These are phyloP conservation scores for Dioctria rufipes DNA, from an alignment of 2,888 invertebrate species.

Conservation along the genomic window DNA sequence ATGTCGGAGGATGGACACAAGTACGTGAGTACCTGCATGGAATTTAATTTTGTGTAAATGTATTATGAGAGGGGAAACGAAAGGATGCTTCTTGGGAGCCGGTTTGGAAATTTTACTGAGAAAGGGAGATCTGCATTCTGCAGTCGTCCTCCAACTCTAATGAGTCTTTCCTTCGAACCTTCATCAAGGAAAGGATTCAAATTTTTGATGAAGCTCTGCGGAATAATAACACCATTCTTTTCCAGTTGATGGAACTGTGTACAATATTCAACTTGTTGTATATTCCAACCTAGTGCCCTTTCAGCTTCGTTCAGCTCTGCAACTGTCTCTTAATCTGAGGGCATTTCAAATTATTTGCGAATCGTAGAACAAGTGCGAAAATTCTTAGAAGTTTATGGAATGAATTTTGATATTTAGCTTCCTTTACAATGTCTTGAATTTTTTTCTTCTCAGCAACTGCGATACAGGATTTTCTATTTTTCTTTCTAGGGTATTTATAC, in stretches of 20 bases:
- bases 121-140: background rate
- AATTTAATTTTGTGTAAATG: background rate
- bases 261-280: background rate
- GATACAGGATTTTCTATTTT: background rate
- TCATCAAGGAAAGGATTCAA: no score
- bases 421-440: background rate
- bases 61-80: background rate
- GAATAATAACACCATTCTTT: background rate
- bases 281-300: background rate
- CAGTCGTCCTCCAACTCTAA: no score
- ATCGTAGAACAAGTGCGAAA: background rate
- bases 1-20: background rate
- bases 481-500: background rate
- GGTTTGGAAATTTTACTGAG: background rate
- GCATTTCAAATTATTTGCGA: background rate
- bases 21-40: background rate
- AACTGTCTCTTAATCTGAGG: background rate
- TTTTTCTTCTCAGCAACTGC: background rate
- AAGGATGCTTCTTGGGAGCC: background rate
- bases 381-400: background rate
- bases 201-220: background rate
- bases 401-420: background rate
- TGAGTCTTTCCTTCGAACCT: no score
- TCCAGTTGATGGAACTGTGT: background rate
- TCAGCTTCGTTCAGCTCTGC: background rate